These are phyloP conservation scores for Antheraea assamensis DNA, from an alignment of 2,888 invertebrate genomes.

Conservation along the genomic window DNA sequence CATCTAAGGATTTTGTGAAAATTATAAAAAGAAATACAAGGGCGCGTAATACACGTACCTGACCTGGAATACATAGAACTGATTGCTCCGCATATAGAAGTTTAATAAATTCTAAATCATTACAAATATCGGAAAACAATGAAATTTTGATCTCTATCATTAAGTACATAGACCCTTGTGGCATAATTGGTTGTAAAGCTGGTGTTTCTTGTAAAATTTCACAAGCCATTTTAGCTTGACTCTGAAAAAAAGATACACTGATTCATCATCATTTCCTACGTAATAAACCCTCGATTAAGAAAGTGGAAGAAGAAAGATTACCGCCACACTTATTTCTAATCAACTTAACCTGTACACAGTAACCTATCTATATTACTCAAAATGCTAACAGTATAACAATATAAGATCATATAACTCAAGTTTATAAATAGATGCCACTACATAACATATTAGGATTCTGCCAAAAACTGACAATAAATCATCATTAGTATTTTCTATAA, in stretches of 20 bases:
- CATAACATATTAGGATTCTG: too few relatives aligned
- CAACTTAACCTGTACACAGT: too few relatives aligned
- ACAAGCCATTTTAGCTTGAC: slow-evolving; percentile 91
- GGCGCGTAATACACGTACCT: slow-evolving; percentile 75
- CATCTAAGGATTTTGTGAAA: background rate
- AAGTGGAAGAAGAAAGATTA: too few relatives aligned
- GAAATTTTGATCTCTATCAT: slow-evolving; percentile 93
- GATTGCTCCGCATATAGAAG: slow-evolving; percentile 95
- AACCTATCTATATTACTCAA: too few relatives aligned
- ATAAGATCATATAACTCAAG: too few relatives aligned
- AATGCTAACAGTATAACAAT: too few relatives aligned
- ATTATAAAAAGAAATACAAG: background rate
- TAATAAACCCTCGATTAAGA: too few relatives aligned
- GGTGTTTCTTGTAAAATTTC: slow-evolving; percentile 85
- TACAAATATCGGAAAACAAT: slow-evolving; percentile 89
- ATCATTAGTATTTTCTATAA: too few relatives aligned
- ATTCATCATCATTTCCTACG: background rate
- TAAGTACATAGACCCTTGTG: slow-evolving; percentile 99
- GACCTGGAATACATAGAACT: slow-evolving; percentile 97
- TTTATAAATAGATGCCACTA: too few relatives aligned
- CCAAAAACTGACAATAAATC: too few relatives aligned
- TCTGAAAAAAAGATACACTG: slow-evolving; percentile 70
- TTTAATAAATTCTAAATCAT: slow-evolving; percentile 95
- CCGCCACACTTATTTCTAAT: too few relatives aligned
- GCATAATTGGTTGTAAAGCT: slow-evolving; percentile 95